phyloP scores from a whole-genome alignment of 2,888 invertebrate species.

The Scaptomyza parva region DNA sequence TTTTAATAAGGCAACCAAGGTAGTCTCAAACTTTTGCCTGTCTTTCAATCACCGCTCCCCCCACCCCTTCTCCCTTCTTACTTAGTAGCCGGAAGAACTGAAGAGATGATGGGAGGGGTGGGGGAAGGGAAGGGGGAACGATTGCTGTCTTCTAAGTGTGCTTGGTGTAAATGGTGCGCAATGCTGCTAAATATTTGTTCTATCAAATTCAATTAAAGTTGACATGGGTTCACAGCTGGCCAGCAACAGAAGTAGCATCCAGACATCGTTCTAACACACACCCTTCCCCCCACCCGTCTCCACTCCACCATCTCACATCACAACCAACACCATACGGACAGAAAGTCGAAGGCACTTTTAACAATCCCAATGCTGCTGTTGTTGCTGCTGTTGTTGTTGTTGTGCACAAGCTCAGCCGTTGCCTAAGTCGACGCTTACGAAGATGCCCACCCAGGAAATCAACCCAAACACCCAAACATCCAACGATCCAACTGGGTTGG shows the following conservation, averaged over 20 bases:
- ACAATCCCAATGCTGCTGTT: constrained; percentile 1
- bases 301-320: not conserved
- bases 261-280: constrained; percentile 9
- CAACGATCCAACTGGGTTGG: constrained; percentile 4
- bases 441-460: constrained; percentile 4
- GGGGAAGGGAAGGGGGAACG: not conserved
- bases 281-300: not conserved
- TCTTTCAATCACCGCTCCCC: too few species aligned
- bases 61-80: not conserved
- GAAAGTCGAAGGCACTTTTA: not conserved
- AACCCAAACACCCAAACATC: not conserved
- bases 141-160: constrained; percentile 29
- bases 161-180: constrained; percentile 69
- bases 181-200: constrained; percentile 76
- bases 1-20: constrained; percentile 11
- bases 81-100: not conserved
- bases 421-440: constrained; percentile 37
- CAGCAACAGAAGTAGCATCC: constrained; percentile 15
- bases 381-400: too few species aligned
- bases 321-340: not conserved
- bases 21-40: constrained; percentile 10
- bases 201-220: constrained; percentile 79
- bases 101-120: too few species aligned
- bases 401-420: constrained; percentile 21
- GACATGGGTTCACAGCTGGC: constrained; percentile 75